Evolutionary conservation across 2,888 invertebrate species (phyloP), one percentile per base, ranked within the genome.

Genomic region (Scaptomyza polygonia): DNA sequence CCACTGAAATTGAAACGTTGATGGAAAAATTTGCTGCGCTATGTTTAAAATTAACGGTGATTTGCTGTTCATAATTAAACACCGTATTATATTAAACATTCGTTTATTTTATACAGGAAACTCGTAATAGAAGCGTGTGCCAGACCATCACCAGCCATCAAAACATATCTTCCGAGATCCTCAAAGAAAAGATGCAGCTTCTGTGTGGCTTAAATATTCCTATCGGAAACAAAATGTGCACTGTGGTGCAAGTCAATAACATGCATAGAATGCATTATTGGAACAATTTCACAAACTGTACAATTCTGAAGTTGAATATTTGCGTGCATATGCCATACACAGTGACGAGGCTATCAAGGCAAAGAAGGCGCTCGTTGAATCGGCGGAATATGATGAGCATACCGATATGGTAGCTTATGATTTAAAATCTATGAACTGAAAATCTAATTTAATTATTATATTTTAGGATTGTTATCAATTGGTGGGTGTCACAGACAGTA

Each of bases 351-450:
- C 45, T 0, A 12, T 65, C 12, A 34, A 30, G 5, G 48, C 36
- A 0, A 16, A 29, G 1, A 1, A 27, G 11, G 36, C 25, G 1
- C 5, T 12, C 9, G 11, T 0, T 3, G 7, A 21, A 3, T 14
- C 11, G 3, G 11, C 3, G 5, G 32, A 18, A 21, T 56, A 43
- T 11, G 72, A 72, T n/a, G 58, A 72, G 30, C 59, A n/a, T 27
- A 64, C 64, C 16, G 32, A 53, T 5, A 64, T 68, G 72, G 72
- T 72, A 30, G 39, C 39, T 16, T 39, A 9, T 4, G 9, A 16
- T 39, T 4, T 3, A 9, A 14, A 36, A n/a, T n/a, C n/a, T n/a
- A n/a, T 0, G 1, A 34, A 5, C 12, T 3, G 18, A 21, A 21
- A 21, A 44, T 30, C n/a, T 2, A 11, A 29, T 7, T 7, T 45